Evolutionary conservation across 2,888 invertebrate genomes (phyloP).

Genomic region (Microctonus aethiopoides): DNA sequence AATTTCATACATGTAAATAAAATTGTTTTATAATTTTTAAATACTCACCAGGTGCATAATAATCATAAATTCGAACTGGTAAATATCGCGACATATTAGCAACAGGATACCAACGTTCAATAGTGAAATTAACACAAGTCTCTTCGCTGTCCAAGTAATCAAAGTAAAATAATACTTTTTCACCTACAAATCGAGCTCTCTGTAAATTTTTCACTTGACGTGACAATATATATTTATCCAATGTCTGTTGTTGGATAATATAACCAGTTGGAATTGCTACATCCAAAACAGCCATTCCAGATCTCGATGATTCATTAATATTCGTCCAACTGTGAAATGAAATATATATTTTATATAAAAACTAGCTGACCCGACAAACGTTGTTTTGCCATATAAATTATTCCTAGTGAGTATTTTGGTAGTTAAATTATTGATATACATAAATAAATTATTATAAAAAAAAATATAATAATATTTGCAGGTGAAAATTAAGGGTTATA

Average conservation of each 20-base stretch:
- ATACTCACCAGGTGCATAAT: conserved; percentile 89
- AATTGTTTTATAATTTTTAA: not conserved
- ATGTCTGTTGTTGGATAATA: conserved; percentile 88
- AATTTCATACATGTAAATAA: not conserved
- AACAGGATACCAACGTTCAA: conserved; percentile 95
- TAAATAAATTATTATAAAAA: too few species aligned
- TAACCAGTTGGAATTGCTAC: conserved; percentile 91
- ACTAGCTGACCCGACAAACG: too few species aligned
- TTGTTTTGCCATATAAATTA: too few species aligned
- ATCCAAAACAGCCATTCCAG: conserved; percentile 89
- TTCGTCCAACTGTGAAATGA: conserved; percentile 78
- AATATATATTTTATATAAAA: conserved; percentile 30
- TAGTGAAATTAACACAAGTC: conserved; percentile 91
- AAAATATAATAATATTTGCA: too few species aligned
- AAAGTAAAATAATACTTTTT: conserved; percentile 92
- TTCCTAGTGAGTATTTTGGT: too few species aligned
- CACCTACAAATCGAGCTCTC: conserved; percentile 83
- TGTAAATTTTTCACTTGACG: conserved; percentile 83
- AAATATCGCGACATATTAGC: conserved; percentile 96
- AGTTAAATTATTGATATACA: too few species aligned
- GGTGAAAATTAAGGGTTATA: too few species aligned
- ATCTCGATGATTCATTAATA: conserved; percentile 80
- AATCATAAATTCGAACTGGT: conserved; percentile 91
- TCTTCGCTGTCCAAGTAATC: conserved; percentile 86
- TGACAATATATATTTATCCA: conserved; percentile 87